phyloP scores from a whole-genome alignment of 2,113 vertebrate genomes.

The Hydrolagus affinis region DNA sequence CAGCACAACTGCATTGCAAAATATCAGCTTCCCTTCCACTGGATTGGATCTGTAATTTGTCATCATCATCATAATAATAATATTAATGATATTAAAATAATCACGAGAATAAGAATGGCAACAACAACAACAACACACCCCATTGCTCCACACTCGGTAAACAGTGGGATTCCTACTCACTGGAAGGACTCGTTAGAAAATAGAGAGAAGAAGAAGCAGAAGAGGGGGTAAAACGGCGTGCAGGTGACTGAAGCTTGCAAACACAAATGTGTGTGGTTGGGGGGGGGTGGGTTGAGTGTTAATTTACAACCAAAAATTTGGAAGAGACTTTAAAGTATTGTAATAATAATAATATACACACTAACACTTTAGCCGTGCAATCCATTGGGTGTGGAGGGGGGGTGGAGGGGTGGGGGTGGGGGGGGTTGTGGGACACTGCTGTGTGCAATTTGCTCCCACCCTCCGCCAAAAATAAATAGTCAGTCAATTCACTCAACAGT shows the following conservation, averaged over 20 bases:
- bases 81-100: conserved; percentile 44
- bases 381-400: background rate
- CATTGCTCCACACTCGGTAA: conserved; percentile 72
- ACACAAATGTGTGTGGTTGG: too few species aligned
- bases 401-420: too few species aligned
- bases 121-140: conserved; percentile 61
- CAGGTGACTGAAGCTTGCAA: conserved; percentile 63
- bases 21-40: conserved; percentile 96
- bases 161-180: conserved; percentile 70
- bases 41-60: conserved; percentile 92
- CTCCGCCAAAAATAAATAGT: too few species aligned
- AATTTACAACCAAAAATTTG: too few species aligned
- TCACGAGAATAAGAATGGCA: too few species aligned
- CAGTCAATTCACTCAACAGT: too few species aligned
- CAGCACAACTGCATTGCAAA: conserved; percentile 94
- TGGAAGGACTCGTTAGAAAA: conserved; percentile 43
- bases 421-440: too few species aligned
- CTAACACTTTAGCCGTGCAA: conserved; percentile 18
- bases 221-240: too few species aligned
- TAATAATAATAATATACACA: conserved; percentile 28
- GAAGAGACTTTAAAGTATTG: conserved; percentile 30
- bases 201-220: too few species aligned
- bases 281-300: too few species aligned
- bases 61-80: too few species aligned
- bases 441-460: too few species aligned